Evolutionary conservation across 2,888 invertebrate species (phyloP), one percentile per base, ranked within the genome.

Genomic region (Drosophila leonis): DNA sequence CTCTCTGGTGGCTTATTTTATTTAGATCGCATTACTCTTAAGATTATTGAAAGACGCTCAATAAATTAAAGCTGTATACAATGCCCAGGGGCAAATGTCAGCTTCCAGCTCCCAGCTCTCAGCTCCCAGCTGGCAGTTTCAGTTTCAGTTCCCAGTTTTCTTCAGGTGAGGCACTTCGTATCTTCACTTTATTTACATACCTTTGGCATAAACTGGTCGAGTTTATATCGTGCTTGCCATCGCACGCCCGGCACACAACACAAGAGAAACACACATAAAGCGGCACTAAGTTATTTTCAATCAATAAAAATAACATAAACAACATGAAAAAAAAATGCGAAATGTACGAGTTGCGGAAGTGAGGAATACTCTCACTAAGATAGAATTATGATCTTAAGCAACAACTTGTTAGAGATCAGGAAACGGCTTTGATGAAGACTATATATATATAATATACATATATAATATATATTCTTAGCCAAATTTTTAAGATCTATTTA

Each of bases 221-320:
- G 82, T 83, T 86, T 83, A 86, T 81, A 71, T 72, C 72, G 55
- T 65, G 66, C 59, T 65, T 37, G 24, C 54, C 42, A 37, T 48
- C 67, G 48, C 68, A 15, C 46, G 56, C 63, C 49, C 62, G 37
- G 27, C 27, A 41, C 60, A 72, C 42, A 49, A 39, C 48, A 71
- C 68, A 61, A 42, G 48, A 12, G 54, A 54, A 39, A 69, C 54
- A 63, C 68, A 64, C 83, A 86, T 83, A 83, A 88, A 86, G 82
- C 82, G 78, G 61, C 88, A 80, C 85, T 88, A 86, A 86, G 85
- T 86, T 86, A 86, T 88, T 86, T 86, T 86, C 85, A 86, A 86
- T 86, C 85, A 86, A 86, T 86, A 86, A 86, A 86, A 85, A 83
- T 79, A 88, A 85, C 83, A 85, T 85, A 88, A 86, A 85, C 85